Evolutionary conservation across 2,888 invertebrate species (phyloP).

Genomic region (Oscheius sp.): DNA sequence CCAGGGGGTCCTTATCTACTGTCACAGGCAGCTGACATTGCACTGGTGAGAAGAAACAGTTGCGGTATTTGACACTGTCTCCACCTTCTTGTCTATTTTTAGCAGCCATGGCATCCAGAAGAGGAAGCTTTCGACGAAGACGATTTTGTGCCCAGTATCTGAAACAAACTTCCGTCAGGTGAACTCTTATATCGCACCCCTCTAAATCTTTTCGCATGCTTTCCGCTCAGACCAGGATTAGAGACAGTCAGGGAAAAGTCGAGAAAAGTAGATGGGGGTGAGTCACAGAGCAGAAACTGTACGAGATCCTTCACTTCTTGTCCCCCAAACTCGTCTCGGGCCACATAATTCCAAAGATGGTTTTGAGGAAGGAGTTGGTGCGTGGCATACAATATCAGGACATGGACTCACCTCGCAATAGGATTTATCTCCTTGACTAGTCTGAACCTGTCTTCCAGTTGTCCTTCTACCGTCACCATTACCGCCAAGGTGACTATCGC

Average conservation of each 20-base stretch:
- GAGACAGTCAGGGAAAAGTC: background rate
- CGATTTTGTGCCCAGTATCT: constrained; percentile 31
- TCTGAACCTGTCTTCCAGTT: constrained; percentile 12
- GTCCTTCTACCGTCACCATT: too few relatives aligned
- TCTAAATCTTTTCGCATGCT: background rate
- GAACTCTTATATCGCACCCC: too few relatives aligned
- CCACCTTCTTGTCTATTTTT: constrained; percentile 17
- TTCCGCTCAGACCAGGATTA: background rate
- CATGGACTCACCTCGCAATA: constrained; percentile 27
- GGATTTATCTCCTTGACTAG: constrained; percentile 32
- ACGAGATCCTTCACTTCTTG: too few relatives aligned
- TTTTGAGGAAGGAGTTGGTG: too few relatives aligned
- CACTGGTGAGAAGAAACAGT: constrained; percentile 40
- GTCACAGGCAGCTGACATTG: constrained; percentile 37
- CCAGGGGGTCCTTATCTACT: constrained; percentile 24
- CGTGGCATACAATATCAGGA: too few relatives aligned
- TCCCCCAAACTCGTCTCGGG: too few relatives aligned
- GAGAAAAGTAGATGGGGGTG: too few relatives aligned
- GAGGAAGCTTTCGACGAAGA: constrained; percentile 18
- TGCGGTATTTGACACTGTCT: constrained; percentile 27
- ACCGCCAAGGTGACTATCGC: too few relatives aligned
- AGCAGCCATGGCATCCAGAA: constrained; percentile 19
- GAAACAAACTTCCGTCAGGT: background rate
- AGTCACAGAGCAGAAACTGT: too few relatives aligned
- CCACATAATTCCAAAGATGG: too few relatives aligned